Evolutionary conservation across 2,113 vertebrate species (phyloP).

Genomic region (Microtus pennsylvanicus): DNA sequence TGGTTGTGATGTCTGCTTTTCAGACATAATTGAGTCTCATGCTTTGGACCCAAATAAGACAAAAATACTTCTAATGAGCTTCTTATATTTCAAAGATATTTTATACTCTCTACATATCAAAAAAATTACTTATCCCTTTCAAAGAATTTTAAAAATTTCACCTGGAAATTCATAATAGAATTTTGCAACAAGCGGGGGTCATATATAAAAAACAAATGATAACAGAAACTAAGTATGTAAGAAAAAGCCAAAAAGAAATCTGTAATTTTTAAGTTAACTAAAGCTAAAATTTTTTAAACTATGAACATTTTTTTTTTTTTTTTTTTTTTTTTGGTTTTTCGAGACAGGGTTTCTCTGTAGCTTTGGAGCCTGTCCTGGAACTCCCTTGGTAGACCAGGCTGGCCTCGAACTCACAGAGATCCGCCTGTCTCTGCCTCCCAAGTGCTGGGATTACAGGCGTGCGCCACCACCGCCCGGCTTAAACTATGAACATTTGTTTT

Average conservation of each 20-base stretch:
- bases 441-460: too few species aligned
- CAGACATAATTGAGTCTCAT: slow-evolving; percentile 30
- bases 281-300: neutral
- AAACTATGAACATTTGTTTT: neutral
- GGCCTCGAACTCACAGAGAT: too few species aligned
- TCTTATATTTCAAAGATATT: slow-evolving; percentile 13
- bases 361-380: too few species aligned
- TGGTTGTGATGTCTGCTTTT: neutral
- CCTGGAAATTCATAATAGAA: slow-evolving; percentile 43
- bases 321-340: too few species aligned
- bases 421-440: too few species aligned
- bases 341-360: too few species aligned
- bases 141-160: slow-evolving; percentile 27
- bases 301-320: neutral
- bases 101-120: neutral
- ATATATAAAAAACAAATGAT: neutral
- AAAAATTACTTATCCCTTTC: slow-evolving; percentile 25
- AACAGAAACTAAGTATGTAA: neutral
- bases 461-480: too few species aligned
- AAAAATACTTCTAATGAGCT: neutral
- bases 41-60: neutral
- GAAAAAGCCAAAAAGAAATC: neutral
- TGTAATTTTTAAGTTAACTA: neutral
- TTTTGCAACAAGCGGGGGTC: neutral
- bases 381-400: too few species aligned